A percentile compares a stretch with the other conserved stretches of the same genome.
Evolutionary conservation across 2,888 invertebrate species (phyloP).

Genomic region (Phorcus lineatus): DNA sequence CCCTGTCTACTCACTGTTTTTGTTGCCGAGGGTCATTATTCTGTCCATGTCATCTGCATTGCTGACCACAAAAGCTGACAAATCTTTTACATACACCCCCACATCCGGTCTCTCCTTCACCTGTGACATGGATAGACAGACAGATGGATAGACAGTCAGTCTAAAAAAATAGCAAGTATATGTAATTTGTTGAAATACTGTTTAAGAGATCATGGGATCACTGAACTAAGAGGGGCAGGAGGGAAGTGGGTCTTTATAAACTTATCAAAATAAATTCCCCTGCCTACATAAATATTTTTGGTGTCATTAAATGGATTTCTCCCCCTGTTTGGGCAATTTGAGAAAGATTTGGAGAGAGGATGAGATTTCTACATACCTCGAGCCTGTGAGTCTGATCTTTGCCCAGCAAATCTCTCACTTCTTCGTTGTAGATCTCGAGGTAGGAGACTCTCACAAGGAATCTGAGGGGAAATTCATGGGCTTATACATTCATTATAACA

Average conservation of each 20-base stretch:
- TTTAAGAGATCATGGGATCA: too few species aligned
- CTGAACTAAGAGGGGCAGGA: too few species aligned
- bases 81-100: slow-evolving; percentile 97
- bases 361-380: slow-evolving; percentile 77
- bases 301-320: too few species aligned
- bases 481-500: neutral
- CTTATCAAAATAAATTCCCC: too few species aligned
- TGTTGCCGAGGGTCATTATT: slow-evolving; percentile 96
- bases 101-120: slow-evolving; percentile 97
- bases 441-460: slow-evolving; percentile 98
- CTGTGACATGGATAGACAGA: slow-evolving; percentile 42
- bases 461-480: slow-evolving; percentile 76
- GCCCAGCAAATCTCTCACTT: slow-evolving; percentile 94
- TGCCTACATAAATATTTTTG: too few species aligned
- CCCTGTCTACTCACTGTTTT: slow-evolving; percentile 83
- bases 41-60: slow-evolving; percentile 95
- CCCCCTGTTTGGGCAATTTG: too few species aligned
- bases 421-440: slow-evolving; percentile 99
- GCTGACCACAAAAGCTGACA: slow-evolving; percentile 97
- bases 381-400: slow-evolving; percentile 89
- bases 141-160: too few species aligned
- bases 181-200: too few species aligned
- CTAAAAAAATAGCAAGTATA: too few species aligned
- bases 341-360: neutral
- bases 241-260: too few species aligned